Base-by-base conservation (phyloP, 2,888 invertebrate species). In the Luffia ferchaultella region DNA sequence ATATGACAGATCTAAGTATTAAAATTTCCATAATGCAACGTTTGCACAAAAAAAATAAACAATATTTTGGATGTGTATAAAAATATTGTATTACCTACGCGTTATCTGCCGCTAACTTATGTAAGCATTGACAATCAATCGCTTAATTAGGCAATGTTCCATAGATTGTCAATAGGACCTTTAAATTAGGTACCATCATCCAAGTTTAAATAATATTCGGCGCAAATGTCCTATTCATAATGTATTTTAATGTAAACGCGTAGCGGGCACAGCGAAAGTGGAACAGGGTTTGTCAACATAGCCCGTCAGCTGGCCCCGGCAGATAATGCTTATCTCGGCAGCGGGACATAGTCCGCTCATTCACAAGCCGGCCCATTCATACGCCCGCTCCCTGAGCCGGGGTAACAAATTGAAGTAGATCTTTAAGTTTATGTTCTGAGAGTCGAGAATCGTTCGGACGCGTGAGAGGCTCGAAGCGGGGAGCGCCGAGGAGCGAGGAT, bases 291-390 rank as follows among this genome's bases (percentile, higher is more conserved):
- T 82, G 82, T 82, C 80, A 80, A 79, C 76, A 76, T 68, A 73
- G 70, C 70, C 68, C 67, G 72, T 79, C 80, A 82, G 79, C 80
- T 80, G 80, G 48, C 48, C 48, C 42, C 46, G n/a, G 40, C 49
- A 50, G 82, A 82, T 82, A 83, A 72, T 70, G 76, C 78, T 83
- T 83, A 83, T 53, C 52, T 82, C 82, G 69, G 60, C 66, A 58
- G 67, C 68, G 77, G 82, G 80, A 79, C 82, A 80, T 74, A 82
- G 82, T 82, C 82, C 82, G 73, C 70, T 78, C 82, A 83, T 83
- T 83, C 82, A 83, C 74, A 77, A 80, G 76, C 72, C 68, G 69
- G 67, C 72, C 73, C 82, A 83, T 83, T 82, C 82, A 82, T 80
- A 72, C 72, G 67, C 63, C 70, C 68, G 74, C 67, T 68, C 62